Evolutionary conservation across 1,140 invertebrate species (phyloP), one percentile per base, ranked within the genome.

Genomic region (Lepidotrigona ventralis): DNA sequence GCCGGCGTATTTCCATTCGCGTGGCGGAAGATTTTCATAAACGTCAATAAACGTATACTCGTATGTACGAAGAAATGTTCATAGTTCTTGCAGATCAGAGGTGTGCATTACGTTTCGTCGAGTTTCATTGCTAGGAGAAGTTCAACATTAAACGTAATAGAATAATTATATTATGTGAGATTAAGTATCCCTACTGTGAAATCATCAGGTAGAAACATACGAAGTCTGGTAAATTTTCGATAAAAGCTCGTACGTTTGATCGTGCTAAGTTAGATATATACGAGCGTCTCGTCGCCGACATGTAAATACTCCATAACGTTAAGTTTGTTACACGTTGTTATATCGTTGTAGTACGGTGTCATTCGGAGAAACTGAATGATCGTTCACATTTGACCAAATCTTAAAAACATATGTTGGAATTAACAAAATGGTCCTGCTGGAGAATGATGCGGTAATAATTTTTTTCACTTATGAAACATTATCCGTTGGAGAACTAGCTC

Each of bases 361-460:
- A 73, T 39, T 79, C 33, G 14, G 21, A n/a, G 12, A n/a, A 60
- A 60, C 54, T 21, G 19, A 79, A 71, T 71, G 17, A 29, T n/a
- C 39, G 54, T 71, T 54, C 12, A 69, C 39, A 58, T 82, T 87
- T 84, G 77, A 91, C 77, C 84, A 84, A 46, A 79, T 69, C 74
- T 33, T 53, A 66, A 75, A 75, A 68, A 89, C 93, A 93, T 94
- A 93, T 94, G 91, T 88, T 93, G 85, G 63, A 74, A 46, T 74
- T 60, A 68, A 88, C 89, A 90, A 81, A 91, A 96, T 96, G 96
- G 96, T 96, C 88, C 92, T 96, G 85, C 91, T 96, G 90, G 95
- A 96, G 82, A 96, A 96, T 90, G 96, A 96, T 89, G 92, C 94
- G 92, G 96, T 96, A 95, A 95, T 96, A 95, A 95, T 90, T 92